A percentile compares a stretch with the other conserved stretches of the same genome.
Conservation (phyloP, 2,113 vertebrate species). For the Hystrix cristata region DNA sequence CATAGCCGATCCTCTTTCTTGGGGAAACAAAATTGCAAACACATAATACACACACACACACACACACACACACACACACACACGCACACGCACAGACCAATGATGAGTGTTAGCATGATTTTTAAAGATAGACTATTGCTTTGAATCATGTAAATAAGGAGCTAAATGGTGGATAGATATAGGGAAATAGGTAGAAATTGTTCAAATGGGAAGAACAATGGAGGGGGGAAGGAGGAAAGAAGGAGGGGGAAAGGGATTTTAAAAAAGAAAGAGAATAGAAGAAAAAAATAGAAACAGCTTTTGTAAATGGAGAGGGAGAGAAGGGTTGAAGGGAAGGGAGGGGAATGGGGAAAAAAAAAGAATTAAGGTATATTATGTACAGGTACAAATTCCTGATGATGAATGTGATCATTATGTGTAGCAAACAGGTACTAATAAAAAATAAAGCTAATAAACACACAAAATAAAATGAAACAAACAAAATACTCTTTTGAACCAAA, state of each 20-base stretch:
- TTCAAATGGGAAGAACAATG: neutral
- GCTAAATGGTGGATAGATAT: neutral
- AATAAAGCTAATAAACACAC: neutral
- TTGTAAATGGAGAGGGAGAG: neutral
- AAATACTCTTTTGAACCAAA: neutral
- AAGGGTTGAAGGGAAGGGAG: neutral
- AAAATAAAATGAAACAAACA: neutral
- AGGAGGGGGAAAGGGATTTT: neutral
- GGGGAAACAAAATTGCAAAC: conserved; percentile 23
- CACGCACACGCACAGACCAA: neutral
- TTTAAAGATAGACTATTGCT: conserved; percentile 49
- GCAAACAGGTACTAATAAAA: neutral
- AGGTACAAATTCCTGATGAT: neutral
- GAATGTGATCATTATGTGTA: neutral
- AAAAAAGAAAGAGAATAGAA: neutral
- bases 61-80: neutral
- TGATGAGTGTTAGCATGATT: neutral
- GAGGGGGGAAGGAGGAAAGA: neutral
- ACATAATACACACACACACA: neutral
- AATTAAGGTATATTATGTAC: neutral
- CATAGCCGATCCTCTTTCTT: neutral
- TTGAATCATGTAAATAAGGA: neutral
- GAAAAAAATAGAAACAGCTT: neutral
- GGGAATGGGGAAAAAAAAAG: neutral
- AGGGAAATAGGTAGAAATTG: neutral